Base-by-base conservation (phyloP, 37 sponge, comb jelly and placozoan species). In the Corticium candelabrum region DNA sequence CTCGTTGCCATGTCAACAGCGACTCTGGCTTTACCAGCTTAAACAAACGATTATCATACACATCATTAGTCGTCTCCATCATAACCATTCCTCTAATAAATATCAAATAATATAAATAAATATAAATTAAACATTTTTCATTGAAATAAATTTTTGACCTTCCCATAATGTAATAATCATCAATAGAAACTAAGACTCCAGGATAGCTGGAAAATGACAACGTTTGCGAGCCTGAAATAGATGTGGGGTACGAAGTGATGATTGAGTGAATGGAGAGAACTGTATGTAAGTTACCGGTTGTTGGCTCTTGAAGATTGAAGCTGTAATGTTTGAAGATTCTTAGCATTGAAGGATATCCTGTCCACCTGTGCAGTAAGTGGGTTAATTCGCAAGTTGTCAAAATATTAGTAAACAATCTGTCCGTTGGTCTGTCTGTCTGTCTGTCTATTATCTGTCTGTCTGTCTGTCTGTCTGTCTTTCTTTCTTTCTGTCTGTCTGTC, bases 191-290 rank as follows among this genome's bases (percentile, higher is more conserved):
- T 37, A 87, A 80, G 34, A 38, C 78, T 15, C 77, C 87, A 79
- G 87, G 87, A 40, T 87, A 87, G 67, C 87, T 87, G 27, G 87
- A 87, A 41, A 87, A 87, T 0, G 84, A 83, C 76, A 87, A 69
- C 74, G 38, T 41, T 38, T 87, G 35, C 5, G 87, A 73, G 50
- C 84, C 84, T 67, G 41, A 3, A 69, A 37, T n/a, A n/a, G n/a
- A n/a, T n/a, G n/a, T n/a, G n/a, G n/a, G n/a, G n/a, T n/a, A n/a
- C n/a, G n/a, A n/a, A n/a, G 11, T 50, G 11, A 50, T 50, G 21
- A 27, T 50, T 21, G 62, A 11, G 15, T 27, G 11, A 21, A 50
- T 50, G 15, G 62, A 11, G 21, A 21, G 15, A 50, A 50, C 62
- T 50, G 62, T 50, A 50, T 21, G 62, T 11, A 11, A 50, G 62